Conservation (phyloP, 92 coral and sea anemone species). For the Montipora capitata region DNA sequence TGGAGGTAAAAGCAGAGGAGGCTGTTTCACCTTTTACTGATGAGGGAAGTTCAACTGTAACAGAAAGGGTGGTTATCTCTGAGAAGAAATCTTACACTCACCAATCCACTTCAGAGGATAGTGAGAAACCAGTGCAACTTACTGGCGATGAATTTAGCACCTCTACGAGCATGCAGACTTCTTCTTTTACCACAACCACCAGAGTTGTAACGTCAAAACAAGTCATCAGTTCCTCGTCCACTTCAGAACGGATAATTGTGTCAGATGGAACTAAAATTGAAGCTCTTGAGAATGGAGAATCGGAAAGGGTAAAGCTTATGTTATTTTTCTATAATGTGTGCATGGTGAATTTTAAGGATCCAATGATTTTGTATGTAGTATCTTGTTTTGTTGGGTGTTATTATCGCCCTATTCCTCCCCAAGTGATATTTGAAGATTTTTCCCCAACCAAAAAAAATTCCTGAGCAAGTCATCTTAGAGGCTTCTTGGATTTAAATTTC, state of each 20-base stretch:
- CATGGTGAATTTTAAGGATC: too few relatives aligned
- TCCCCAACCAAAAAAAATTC: too few relatives aligned
- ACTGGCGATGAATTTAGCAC: constrained; percentile 51
- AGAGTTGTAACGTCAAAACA: constrained; percentile 83
- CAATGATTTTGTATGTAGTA: background rate
- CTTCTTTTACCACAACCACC: constrained; percentile 79
- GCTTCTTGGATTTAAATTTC: too few relatives aligned
- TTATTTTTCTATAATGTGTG: background rate
- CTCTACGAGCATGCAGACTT: constrained; percentile 61
- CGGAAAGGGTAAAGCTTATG: constrained; percentile 64
- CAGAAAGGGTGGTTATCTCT: constrained; percentile 29
- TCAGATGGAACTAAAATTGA: constrained; percentile 81
- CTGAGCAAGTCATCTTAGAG: too few relatives aligned
- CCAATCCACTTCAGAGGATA: constrained; percentile 62
- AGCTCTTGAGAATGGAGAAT: constrained; percentile 87
- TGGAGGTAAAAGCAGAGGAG: constrained; percentile 51
- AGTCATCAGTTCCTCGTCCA: constrained; percentile 72
- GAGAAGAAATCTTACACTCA: constrained; percentile 45
- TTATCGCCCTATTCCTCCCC: too few relatives aligned
- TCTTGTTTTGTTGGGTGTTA: too few relatives aligned
- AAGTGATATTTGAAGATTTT: too few relatives aligned
- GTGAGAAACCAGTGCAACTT: constrained; percentile 72
- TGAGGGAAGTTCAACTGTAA: constrained; percentile 49
- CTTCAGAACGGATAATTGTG: constrained; percentile 78
- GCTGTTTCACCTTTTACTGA: constrained; percentile 30